phyloP scores from a whole-genome alignment of 1,140 invertebrate species.

The Diorhabda sublineata region DNA sequence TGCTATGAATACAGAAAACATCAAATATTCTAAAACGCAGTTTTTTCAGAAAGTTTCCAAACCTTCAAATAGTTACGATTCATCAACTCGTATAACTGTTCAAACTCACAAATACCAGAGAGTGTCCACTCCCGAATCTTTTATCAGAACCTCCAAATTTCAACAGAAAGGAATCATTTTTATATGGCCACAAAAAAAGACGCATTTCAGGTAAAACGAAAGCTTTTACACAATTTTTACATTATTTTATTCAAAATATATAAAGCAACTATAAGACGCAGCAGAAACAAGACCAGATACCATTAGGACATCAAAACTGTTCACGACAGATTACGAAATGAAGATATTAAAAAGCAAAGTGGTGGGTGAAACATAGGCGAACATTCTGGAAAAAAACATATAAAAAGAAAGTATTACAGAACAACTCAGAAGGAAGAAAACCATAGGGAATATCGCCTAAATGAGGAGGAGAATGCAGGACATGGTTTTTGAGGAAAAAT shows the following conservation, averaged over 20 bases:
- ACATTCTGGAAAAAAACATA: no score
- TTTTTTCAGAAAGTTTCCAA: conserved; percentile 19
- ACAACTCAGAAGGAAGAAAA: no score
- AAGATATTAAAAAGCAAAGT: background rate
- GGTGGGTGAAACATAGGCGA: no score
- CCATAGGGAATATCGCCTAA: no score
- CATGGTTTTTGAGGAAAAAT: no score
- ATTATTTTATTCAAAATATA: conserved; percentile 24
- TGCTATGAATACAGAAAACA: conserved; percentile 14
- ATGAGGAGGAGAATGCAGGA: no score
- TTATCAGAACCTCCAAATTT: conserved; percentile 21
- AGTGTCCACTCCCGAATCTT: conserved; percentile 16
- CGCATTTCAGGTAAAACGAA: background rate
- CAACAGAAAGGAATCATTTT: conserved; percentile 40
- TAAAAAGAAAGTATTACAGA: no score
- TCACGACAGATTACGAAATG: background rate
- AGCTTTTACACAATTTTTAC: background rate
- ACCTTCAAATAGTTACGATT: background rate
- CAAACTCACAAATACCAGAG: conserved; percentile 20
- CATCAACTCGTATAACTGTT: background rate
- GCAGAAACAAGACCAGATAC: background rate
- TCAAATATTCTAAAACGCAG: conserved; percentile 23
- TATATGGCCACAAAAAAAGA: conserved; percentile 36
- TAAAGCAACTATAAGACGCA: background rate
- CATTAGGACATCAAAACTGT: background rate